Base-by-base conservation (phyloP, 2,797 vertebrate genomes). In the Melopsittacus undulatus region DNA sequence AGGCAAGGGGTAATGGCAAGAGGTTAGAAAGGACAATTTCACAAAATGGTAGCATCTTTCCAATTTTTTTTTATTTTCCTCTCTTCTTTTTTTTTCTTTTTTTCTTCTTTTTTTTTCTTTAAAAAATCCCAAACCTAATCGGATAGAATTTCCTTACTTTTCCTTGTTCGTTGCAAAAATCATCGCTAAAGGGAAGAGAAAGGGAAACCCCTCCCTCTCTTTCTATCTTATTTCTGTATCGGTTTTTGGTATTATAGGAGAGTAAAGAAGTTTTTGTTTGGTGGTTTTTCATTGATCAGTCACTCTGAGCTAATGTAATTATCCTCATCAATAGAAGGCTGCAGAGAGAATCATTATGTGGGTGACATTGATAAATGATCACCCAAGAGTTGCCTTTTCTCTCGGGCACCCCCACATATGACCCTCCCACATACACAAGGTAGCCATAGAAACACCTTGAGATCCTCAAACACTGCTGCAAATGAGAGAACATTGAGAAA, bases 301-400 rank as follows among this genome's bases (percentile, higher is more conserved):
- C 99, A 99, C 98, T 99, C 98, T 98, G 99, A 98, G 99, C 99
- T 99, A 99, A 99, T 99, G 99, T 99, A 99, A 99, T 99, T 99
- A 99, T 99, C 99, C 99, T 99, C 99, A 99, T 99, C 99, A 99
- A 99, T 99, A 99, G 99, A 98, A 98, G 98, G 98, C 99, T 99
- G 99, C 99, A 98, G 99, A 98, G 99, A 99, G 99, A 99, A 99
- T 99, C 99, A 99, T 99, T 99, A 99, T 99, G 99, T 98, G 98
- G 98, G 98, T 99, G 99, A 99, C 99, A 99, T 98, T 99, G 99
- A 99, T 99, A 99, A 99, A 99, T 99, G 99, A 99, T 99, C 99
- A 98, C 98, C 98, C 98, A 98, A 99, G 99, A 99, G 98, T 98
- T 98, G 98, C 98, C 98, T 99, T 98, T 98, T 99, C 98, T 99